Evolutionary conservation across 1,140 invertebrate genomes (phyloP).

Genomic region (Apis florea): DNA sequence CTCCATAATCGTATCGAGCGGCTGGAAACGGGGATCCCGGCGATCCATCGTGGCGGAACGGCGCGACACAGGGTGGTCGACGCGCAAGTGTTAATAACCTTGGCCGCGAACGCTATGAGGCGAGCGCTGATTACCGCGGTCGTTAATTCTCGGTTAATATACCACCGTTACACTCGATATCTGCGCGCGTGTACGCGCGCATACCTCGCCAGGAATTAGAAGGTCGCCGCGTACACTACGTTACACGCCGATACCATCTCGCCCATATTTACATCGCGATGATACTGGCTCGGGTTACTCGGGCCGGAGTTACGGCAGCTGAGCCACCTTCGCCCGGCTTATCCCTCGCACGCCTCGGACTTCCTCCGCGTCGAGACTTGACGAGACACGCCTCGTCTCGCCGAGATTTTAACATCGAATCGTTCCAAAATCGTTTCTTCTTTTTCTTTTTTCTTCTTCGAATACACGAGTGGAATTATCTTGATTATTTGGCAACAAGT

Average conservation of each 20-base stretch:
- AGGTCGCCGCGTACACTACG: slow-evolving; percentile 71
- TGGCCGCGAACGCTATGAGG: slow-evolving; percentile 66
- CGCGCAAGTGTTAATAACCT: slow-evolving; percentile 61
- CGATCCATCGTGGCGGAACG: slow-evolving; percentile 6
- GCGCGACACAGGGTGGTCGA: slow-evolving; percentile 33
- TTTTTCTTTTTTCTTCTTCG: too few species aligned
- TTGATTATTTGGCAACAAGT: too few species aligned
- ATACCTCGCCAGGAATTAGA: slow-evolving; percentile 71
- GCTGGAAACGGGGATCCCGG: slow-evolving; percentile 24
- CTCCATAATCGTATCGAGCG: slow-evolving; percentile 3
- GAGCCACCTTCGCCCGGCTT: slow-evolving; percentile 12
- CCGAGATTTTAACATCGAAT: too few species aligned
- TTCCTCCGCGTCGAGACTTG: background rate
- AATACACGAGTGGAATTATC: too few species aligned
- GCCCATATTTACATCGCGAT: slow-evolving; percentile 63
- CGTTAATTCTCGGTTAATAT: slow-evolving; percentile 68
- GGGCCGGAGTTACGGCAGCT: slow-evolving; percentile 56
- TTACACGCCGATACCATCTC: slow-evolving; percentile 71
- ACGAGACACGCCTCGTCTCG: background rate
- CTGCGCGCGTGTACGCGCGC: slow-evolving; percentile 38
- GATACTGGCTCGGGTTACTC: slow-evolving; percentile 65
- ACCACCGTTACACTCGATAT: slow-evolving; percentile 62
- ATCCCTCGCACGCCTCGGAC: background rate
- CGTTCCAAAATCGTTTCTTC: too few species aligned
- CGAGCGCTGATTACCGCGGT: slow-evolving; percentile 69